These are phyloP conservation scores for Podarcis siculus DNA, from an alignment of 2,797 vertebrate genomes.

Conservation along the genomic window DNA sequence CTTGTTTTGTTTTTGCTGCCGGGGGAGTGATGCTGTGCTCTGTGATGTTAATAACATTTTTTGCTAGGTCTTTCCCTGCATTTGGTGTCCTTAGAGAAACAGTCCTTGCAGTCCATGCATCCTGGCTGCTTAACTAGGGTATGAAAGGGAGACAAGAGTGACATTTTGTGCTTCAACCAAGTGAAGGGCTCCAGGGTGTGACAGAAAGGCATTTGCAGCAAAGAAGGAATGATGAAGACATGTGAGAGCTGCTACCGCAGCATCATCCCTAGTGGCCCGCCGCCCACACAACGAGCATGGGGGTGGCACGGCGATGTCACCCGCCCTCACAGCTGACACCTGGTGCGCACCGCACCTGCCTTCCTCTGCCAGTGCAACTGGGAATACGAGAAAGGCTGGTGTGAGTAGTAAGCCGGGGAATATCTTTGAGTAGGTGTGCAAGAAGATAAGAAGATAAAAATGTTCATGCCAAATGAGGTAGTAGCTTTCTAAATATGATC, in stretches of 20 bases:
- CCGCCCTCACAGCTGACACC: too few relatives aligned
- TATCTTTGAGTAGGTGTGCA: background rate
- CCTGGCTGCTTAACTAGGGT: background rate
- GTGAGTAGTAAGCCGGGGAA: background rate
- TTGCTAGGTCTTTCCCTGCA: background rate
- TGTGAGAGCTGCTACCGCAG: background rate
- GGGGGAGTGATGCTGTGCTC: too few relatives aligned
- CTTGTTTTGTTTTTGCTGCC: background rate
- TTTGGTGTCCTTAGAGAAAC: background rate
- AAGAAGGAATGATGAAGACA: background rate
- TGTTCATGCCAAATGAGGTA: background rate
- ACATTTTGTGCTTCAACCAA: background rate
- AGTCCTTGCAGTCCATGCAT: background rate
- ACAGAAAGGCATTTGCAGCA: background rate
- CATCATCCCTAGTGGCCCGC: too few relatives aligned
- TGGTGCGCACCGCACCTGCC: too few relatives aligned
- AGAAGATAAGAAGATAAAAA: background rate
- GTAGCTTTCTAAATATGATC: slow-evolving; percentile 2
- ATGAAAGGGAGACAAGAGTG: background rate
- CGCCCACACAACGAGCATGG: too few relatives aligned
- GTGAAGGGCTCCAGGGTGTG: too few relatives aligned
- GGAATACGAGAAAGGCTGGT: background rate
- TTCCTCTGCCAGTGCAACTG: background rate
- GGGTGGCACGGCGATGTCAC: too few relatives aligned
- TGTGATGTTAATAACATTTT: background rate